Base-by-base conservation (phyloP, 2,113 vertebrate species). In the Sciurus niger region DNA sequence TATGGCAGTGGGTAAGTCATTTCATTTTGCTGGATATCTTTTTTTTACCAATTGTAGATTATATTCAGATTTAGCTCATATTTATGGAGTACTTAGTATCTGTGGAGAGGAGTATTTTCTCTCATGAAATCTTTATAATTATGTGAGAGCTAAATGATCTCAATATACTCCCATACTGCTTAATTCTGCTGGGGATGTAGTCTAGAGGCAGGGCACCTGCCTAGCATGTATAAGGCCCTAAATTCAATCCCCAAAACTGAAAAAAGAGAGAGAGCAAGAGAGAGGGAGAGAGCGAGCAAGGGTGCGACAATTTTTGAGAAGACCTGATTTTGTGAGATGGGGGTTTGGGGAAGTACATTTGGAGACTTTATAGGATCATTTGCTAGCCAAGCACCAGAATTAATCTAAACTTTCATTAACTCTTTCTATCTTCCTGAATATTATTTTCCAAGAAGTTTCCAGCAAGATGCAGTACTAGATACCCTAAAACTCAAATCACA, bases 381-480 rank as follows among this genome's bases (percentile, higher is more conserved):
- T 97, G 60, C 94, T 73, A 91, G 25, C 30, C 93, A 86, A 86
- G 32, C n/a, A 96, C 25, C 9, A 63, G 32, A 93, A 96, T 83
- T 48, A 84, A 91, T 86, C 16, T 48, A 83, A 92, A n/a, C 20
- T 30, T 90, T 88, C 6, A 55, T 46, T 60, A 95, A 72, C 17
- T 70, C 22, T 77, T 89, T 28, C 43, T 84, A 48, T 85, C 70
- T 80, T 84, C 25, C 37, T 88, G 68, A 96, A 94, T 76, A 82
- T n/a, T 78, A 82, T 67, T 87, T 89, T 96, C 51, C 85, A 90
- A 76, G 74, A 90, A 91, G 82, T 91, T 91, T 93, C 63, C 25
- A 91, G 16, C 46, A 82, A 93, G 43, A 84, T 22, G 77, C 68
- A 53, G 83, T 73, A 74, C 65, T 46, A 95, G 43, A 93, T n/a